phyloP scores from a whole-genome alignment of 2,888 invertebrate species.

The Phengaris arion region DNA sequence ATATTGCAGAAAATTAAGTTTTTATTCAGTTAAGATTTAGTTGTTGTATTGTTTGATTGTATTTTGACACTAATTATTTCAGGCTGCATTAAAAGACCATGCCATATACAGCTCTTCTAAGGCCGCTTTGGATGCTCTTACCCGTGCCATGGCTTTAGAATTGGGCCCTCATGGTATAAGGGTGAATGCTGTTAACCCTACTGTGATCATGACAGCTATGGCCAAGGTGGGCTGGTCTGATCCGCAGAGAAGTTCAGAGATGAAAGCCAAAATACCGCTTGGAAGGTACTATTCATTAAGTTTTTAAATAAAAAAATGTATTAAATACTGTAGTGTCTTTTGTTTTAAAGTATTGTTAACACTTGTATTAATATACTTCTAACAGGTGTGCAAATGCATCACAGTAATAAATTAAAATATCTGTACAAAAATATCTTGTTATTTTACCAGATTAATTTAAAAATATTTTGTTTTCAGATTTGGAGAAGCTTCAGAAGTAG shows the following conservation, averaged over 20 bases:
- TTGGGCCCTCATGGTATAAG: conserved; percentile 91
- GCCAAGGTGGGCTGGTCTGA: conserved; percentile 92
- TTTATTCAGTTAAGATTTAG: too few relatives aligned
- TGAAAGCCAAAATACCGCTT: conserved; percentile 91
- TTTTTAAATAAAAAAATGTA: not conserved
- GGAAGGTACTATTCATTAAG: conserved; percentile 80
- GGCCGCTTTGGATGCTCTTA: conserved; percentile 92
- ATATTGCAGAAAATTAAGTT: too few relatives aligned
- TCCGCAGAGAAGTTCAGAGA: conserved; percentile 84
- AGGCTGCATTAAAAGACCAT: conserved; percentile 87
- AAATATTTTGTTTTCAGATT: conserved; percentile 53
- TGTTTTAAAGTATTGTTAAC: not conserved
- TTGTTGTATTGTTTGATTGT: too few relatives aligned
- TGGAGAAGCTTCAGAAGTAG: conserved; percentile 87
- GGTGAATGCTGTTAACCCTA: conserved; percentile 95
- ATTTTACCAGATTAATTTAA: not conserved
- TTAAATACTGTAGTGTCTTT: not conserved
- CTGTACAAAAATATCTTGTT: too few relatives aligned
- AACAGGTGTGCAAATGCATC: not conserved
- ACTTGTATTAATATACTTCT: not conserved
- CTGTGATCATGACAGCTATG: conserved; percentile 96
- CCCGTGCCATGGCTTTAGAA: conserved; percentile 91
- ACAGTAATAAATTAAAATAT: not conserved
- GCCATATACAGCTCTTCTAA: conserved; percentile 92
- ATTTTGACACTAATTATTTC: conserved; percentile 39